phyloP scores from a whole-genome alignment of 2,888 invertebrate genomes.

The Hypolimnas misippus region DNA sequence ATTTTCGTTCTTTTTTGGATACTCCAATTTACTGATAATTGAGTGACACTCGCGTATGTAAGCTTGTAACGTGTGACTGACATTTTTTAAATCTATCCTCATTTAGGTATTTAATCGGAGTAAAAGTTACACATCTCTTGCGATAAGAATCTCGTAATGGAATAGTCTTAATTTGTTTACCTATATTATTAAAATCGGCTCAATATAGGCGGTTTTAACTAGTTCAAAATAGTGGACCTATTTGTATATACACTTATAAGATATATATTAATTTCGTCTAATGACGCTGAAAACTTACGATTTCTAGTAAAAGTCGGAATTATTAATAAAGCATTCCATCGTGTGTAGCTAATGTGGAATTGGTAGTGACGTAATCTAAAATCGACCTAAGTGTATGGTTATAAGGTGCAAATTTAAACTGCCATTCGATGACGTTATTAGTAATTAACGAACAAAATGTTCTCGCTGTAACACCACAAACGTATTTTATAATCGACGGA shows the following conservation, averaged over 20 bases:
- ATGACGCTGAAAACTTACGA: constrained; percentile 10
- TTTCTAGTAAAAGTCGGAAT: constrained; percentile 40
- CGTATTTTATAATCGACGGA: constrained; percentile 28
- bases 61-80: constrained; percentile 17
- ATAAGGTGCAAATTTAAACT: constrained; percentile 63
- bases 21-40: constrained; percentile 5
- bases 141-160: constrained; percentile 40
- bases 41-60: background rate
- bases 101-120: constrained; percentile 15
- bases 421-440: constrained; percentile 53
- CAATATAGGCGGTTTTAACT: constrained; percentile 49
- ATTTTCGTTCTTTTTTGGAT: background rate
- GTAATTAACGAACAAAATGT: constrained; percentile 27
- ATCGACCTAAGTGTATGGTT: constrained; percentile 55
- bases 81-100: constrained; percentile 18
- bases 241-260: constrained; percentile 49
- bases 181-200: constrained; percentile 47
- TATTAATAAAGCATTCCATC: constrained; percentile 71
- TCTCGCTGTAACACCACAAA: constrained; percentile 37
- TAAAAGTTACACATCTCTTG: constrained; percentile 21
- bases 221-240: constrained; percentile 54
- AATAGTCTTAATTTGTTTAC: constrained; percentile 37
- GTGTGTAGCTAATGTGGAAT: constrained; percentile 61
- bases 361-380: constrained; percentile 52
- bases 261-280: constrained; percentile 24